Conservation (phyloP, 2,113 vertebrate genomes). For the Gracilinanus agilis region DNA sequence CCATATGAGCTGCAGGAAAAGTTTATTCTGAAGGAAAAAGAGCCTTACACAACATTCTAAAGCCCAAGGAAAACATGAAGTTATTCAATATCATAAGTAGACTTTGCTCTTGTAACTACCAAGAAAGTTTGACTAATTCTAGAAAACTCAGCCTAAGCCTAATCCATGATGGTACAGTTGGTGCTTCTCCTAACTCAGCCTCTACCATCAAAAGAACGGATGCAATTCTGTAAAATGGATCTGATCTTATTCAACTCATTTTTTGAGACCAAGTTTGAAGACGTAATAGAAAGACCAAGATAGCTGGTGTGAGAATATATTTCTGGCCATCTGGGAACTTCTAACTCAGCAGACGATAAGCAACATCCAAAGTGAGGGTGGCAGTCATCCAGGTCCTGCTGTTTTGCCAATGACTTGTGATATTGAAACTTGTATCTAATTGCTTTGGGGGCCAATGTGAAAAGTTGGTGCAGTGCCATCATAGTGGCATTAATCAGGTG, state of each 20-base stretch:
- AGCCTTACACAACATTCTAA: neutral
- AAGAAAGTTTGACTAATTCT: neutral
- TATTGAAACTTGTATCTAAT: neutral
- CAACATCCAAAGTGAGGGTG: neutral
- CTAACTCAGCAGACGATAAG: conserved; percentile 3
- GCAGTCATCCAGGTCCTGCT: neutral
- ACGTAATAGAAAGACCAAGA: neutral
- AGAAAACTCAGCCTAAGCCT: neutral
- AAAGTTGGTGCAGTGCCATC: neutral
- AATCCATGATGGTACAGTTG: neutral
- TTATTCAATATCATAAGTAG: neutral
- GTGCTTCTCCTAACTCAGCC: neutral
- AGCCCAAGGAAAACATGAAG: neutral
- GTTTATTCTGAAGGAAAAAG: neutral
- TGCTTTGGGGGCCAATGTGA: neutral
- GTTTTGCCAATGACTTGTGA: neutral
- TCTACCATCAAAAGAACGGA: neutral
- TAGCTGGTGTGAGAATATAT: neutral
- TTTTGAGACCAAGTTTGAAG: conserved; percentile 24
- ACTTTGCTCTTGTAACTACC: neutral
- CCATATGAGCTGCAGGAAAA: neutral
- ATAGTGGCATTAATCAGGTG: neutral
- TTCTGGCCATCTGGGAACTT: neutral
- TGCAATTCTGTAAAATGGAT: neutral
- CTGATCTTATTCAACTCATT: neutral